phyloP scores from a whole-genome alignment of 2,797 vertebrate genomes.

The Orestias chungarensis region DNA sequence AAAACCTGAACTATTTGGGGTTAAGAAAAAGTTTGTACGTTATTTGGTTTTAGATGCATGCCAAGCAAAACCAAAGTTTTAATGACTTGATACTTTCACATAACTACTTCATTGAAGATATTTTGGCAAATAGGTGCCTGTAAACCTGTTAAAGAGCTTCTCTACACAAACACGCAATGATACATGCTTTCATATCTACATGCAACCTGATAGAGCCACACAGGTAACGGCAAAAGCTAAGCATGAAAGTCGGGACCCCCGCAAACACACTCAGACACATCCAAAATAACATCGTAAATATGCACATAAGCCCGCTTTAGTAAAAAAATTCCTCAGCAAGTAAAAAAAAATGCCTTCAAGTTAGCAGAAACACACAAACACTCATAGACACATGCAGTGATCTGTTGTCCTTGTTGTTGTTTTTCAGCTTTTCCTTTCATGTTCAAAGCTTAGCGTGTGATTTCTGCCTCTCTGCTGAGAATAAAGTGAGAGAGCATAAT shows the following conservation, averaged over 20 bases:
- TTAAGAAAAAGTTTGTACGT: constrained; percentile 33
- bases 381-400: constrained; percentile 55
- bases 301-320: constrained; percentile 44
- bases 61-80: constrained; percentile 34
- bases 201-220: constrained; percentile 29
- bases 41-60: constrained; percentile 14
- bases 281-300: constrained; percentile 55
- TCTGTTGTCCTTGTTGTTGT: constrained; percentile 75
- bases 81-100: constrained; percentile 42
- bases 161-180: constrained; percentile 34
- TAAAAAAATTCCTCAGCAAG: constrained; percentile 30
- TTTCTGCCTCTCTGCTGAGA: constrained; percentile 66
- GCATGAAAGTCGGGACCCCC: constrained; percentile 47
- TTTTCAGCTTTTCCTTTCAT: constrained; percentile 76
- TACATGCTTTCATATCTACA: constrained; percentile 41
- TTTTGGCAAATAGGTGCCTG: constrained; percentile 22
- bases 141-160: constrained; percentile 28
- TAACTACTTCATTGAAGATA: constrained; percentile 11
- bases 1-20: constrained; percentile 29
- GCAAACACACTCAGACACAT: constrained; percentile 37
- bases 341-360: constrained; percentile 27
- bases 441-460: constrained; percentile 79
- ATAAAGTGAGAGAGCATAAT: constrained; percentile 71
- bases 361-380: constrained; percentile 52
- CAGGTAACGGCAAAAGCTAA: constrained; percentile 50